A percentile compares a stretch with the other conserved stretches of the same genome.
phyloP scores from a whole-genome alignment of 1,140 invertebrate species.

The Alviniconcha marisindica region DNA sequence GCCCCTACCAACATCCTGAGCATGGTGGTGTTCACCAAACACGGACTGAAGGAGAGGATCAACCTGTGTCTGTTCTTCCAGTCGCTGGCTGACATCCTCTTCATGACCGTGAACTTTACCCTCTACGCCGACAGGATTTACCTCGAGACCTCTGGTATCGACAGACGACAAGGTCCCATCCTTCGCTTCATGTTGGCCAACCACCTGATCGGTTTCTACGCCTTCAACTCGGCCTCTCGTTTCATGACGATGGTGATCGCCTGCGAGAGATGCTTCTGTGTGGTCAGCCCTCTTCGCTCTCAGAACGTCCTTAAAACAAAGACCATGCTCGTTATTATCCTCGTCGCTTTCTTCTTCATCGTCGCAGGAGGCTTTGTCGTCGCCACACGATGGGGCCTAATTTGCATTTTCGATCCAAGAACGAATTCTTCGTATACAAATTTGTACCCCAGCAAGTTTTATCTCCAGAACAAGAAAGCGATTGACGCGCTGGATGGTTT shows the following conservation, averaged over 20 bases:
- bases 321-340: background rate
- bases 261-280: constrained; percentile 25
- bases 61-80: constrained; percentile 28
- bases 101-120: background rate
- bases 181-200: background rate
- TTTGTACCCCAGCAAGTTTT: background rate
- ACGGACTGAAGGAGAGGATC: constrained; percentile 5
- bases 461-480: background rate
- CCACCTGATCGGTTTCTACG: background rate
- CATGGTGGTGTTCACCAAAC: constrained; percentile 4
- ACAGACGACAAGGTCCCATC: background rate
- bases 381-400: background rate
- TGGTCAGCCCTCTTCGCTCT: constrained; percentile 19
- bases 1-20: background rate
- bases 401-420: background rate
- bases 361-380: background rate
- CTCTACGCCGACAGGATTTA: constrained; percentile 9
- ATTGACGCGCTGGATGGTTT: background rate
- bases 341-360: background rate
- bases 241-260: constrained; percentile 19
- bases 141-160: background rate
- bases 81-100: background rate
- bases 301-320: constrained; percentile 6
- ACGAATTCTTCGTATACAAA: no score
- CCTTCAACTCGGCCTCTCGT: constrained; percentile 4